Evolutionary conservation across 2,113 vertebrate genomes (phyloP).

Genomic region (Paedocypris sp.): DNA sequence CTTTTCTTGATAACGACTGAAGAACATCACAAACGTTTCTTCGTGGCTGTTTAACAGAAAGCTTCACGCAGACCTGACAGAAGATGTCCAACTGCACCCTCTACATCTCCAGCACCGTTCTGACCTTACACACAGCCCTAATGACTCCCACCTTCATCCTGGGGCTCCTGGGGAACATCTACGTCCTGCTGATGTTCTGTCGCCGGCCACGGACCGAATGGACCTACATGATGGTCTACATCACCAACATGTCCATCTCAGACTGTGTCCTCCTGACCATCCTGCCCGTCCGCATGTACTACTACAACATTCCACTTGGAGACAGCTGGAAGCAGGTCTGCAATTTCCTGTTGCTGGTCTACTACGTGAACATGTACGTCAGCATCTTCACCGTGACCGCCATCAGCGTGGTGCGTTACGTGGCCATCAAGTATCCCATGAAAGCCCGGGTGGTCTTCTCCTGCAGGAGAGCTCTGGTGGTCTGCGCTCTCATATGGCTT

Average conservation of each 20-base stretch:
- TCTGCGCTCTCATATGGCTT: conserved; percentile 53
- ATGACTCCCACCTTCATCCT: conserved; percentile 21
- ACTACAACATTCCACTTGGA: fast-evolving
- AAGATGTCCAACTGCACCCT: conserved; percentile 15
- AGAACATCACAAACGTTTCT: too few species aligned
- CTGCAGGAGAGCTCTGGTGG: conserved; percentile 37
- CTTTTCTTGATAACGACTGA: too few species aligned
- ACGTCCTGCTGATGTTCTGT: conserved; percentile 60
- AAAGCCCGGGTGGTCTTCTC: conserved; percentile 53
- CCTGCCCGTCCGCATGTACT: conserved; percentile 53
- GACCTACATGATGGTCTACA: conserved; percentile 63
- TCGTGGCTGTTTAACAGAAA: too few species aligned
- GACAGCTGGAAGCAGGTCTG: neutral
- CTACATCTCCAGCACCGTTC: neutral
- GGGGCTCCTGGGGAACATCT: conserved; percentile 34
- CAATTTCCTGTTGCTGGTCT: conserved; percentile 30
- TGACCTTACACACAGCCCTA: neutral
- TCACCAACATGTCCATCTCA: conserved; percentile 55
- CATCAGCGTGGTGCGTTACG: conserved; percentile 62
- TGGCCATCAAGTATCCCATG: conserved; percentile 63
- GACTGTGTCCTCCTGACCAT: conserved; percentile 55
- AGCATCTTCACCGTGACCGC: conserved; percentile 54
- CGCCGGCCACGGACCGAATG: conserved; percentile 44
- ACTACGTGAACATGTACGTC: conserved; percentile 62
- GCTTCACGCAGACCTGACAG: neutral